Evolutionary conservation across 2,888 invertebrate genomes (phyloP).

Genomic region (Scaptomyza parva): DNA sequence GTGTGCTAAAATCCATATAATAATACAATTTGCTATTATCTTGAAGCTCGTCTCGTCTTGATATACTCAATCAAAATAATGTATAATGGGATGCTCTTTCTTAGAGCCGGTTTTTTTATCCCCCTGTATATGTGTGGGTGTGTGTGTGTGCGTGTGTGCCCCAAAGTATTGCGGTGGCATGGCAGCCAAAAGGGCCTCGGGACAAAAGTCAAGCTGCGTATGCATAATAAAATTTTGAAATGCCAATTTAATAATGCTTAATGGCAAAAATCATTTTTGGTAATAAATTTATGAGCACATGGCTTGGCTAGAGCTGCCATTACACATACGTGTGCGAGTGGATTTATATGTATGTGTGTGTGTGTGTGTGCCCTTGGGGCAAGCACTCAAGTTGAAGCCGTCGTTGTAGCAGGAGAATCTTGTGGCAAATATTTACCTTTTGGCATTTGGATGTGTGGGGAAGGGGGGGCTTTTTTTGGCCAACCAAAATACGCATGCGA

Average conservation of each 20-base stretch:
- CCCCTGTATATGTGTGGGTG: neutral
- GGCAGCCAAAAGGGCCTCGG: constrained; percentile 30
- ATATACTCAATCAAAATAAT: constrained; percentile 34
- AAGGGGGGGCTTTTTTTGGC: constrained; percentile 7
- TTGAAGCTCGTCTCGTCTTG: neutral
- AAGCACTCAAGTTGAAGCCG: constrained; percentile 54
- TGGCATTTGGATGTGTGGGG: neutral
- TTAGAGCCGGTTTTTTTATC: neutral
- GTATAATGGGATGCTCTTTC: constrained; percentile 22
- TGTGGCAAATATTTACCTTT: constrained; percentile 77
- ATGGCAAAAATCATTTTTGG: constrained; percentile 80
- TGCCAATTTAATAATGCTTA: constrained; percentile 82
- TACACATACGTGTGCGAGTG: constrained; percentile 8
- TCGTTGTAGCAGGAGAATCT: constrained; percentile 49
- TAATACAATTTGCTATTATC: constrained; percentile 29
- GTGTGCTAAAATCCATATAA: constrained; percentile 15
- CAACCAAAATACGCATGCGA: constrained; percentile 62
- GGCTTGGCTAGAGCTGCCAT: constrained; percentile 20
- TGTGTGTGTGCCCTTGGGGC: constrained; percentile 50
- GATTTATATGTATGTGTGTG: constrained; percentile 18
- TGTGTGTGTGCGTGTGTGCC: constrained; percentile 6
- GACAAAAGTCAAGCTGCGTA: constrained; percentile 65
- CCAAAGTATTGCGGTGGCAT: constrained; percentile 9
- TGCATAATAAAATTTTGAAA: constrained; percentile 71
- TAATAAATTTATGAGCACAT: constrained; percentile 76